Conservation (phyloP, 2,888 invertebrate genomes). For the Cataglyphis altisquamis region DNA sequence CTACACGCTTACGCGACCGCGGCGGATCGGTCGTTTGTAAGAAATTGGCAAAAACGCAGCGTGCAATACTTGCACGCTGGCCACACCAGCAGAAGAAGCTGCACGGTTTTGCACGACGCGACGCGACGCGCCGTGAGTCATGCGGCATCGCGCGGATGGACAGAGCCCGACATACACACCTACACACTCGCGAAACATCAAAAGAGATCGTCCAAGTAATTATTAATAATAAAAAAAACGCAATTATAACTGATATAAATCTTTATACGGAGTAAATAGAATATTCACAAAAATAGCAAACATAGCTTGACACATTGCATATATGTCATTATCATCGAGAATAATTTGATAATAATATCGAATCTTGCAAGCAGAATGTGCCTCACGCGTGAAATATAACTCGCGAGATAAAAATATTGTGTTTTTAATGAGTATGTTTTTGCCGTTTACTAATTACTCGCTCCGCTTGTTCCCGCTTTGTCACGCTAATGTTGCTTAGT, state of each 20-base stretch:
- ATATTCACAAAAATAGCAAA: not conserved
- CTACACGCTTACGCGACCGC: slow-evolving; percentile 68
- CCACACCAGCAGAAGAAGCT: slow-evolving; percentile 80
- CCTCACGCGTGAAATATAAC: slow-evolving; percentile 22
- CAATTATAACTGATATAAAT: not conserved
- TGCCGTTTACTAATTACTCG: slow-evolving; percentile 56
- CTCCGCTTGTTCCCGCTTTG: slow-evolving; percentile 50
- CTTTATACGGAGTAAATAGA: not conserved
- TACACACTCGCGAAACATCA: not conserved
- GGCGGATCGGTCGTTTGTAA: slow-evolving; percentile 69
- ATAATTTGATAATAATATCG: not conserved
- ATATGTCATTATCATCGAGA: not conserved
- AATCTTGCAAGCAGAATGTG: slow-evolving; percentile 10
- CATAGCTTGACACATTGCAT: too few species aligned
- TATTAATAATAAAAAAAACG: not conserved
- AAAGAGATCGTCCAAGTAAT: not conserved
- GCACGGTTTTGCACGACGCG: slow-evolving; percentile 78
- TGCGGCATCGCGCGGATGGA: slow-evolving; percentile 77
- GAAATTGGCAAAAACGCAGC: slow-evolving; percentile 81
- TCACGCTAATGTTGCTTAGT: slow-evolving; percentile 49
- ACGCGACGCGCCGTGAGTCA: slow-evolving; percentile 79
- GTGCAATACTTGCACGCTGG: slow-evolving; percentile 82
- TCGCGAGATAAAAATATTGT: slow-evolving; percentile 46
- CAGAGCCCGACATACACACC: slow-evolving; percentile 52
- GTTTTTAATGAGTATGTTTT: slow-evolving; percentile 51